Base-by-base conservation (phyloP, 2,797 vertebrate genomes). In the Oreochromis mossambicus region DNA sequence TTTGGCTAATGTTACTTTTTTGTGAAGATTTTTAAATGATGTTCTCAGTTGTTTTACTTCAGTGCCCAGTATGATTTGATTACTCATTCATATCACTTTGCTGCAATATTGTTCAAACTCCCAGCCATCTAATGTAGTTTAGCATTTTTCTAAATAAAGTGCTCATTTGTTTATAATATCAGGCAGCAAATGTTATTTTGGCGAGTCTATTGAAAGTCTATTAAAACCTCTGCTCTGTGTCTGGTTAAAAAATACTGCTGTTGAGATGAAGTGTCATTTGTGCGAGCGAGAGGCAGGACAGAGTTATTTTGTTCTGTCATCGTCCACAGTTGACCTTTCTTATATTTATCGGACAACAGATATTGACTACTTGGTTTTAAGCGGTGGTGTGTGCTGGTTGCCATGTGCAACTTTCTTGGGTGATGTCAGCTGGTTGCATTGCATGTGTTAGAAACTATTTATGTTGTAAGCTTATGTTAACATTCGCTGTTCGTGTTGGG, bases 401-500 rank as follows among this genome's bases (percentile, higher is more conserved):
- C 4, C 3, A 2, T 46, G 41, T 46, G 41, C 38, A 43, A 21
- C 38, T 70, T 15, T 46, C 13, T 5, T 46, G 38, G 21, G 66
- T 46, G 13, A 43, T 26, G 21, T 70, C 0, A 63, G 58, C 58
- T 21, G 32, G 6, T 13, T 38, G 61, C 11, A 8, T 38, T 73
- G 66, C 41, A 29, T 1, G 8, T 29, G 66, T 29, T 26, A 1
- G 21, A 73, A 46, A 26, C 2, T 1, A 46, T 70, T 70, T 70
- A 26, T 0, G 1, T 15, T 17, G 13, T 15, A 43, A 1, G 66
- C 38, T 43, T 3, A 4, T 3, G 2, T 43, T 43, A 70, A 43
- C 66, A 17, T 15, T 2, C 8, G 0, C 8, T 0, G 8, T 46
- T 26, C 0, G 6, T 17, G 14, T 46, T 17, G 9, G 41, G 5